Evolutionary conservation across 2,113 vertebrate genomes (phyloP).

Genomic region (Centropus unirufus): DNA sequence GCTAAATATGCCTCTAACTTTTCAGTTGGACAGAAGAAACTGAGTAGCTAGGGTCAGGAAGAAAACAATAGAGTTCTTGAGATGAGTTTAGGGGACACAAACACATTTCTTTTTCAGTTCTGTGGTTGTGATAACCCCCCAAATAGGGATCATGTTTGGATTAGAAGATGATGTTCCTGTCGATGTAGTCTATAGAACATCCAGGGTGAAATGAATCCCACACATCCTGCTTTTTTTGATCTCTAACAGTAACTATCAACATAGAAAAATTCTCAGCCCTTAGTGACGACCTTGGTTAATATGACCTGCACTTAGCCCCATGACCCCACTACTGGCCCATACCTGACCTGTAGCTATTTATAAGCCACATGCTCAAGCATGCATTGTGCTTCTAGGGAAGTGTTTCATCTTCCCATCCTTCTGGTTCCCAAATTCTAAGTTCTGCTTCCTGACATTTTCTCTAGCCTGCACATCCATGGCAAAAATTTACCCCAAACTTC

Average conservation of each 20-base stretch:
- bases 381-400: neutral
- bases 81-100: too few relatives aligned
- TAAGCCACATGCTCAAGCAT: neutral
- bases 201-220: neutral
- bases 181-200: accelerated
- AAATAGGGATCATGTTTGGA: neutral
- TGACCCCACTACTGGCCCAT: neutral
- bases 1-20: too few relatives aligned
- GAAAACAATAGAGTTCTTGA: too few relatives aligned
- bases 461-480: neutral
- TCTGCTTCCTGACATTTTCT: neutral
- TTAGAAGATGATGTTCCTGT: neutral
- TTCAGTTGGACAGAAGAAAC: too few relatives aligned
- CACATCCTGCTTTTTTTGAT: neutral
- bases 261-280: neutral
- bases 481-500: neutral
- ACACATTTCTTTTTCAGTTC: too few relatives aligned
- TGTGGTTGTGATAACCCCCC: too few relatives aligned
- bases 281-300: neutral
- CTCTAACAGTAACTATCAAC: neutral
- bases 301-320: neutral
- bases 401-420: neutral
- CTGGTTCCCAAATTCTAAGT: neutral
- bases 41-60: too few relatives aligned
- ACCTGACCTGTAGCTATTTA: neutral